phyloP scores from a whole-genome alignment of 1,140 invertebrate species.

The Monomorium pharaonis region DNA sequence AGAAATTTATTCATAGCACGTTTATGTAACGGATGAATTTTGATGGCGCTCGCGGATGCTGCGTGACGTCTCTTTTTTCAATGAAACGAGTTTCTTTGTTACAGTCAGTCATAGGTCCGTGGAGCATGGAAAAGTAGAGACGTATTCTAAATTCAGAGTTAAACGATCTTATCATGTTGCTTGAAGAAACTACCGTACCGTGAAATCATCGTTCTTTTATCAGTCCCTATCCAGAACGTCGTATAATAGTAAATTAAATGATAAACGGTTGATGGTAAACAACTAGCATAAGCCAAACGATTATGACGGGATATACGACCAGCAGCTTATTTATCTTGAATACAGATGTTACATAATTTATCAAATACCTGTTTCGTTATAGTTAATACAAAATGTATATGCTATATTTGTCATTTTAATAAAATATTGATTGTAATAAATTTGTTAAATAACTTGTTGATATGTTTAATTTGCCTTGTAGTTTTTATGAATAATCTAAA shows the following conservation, averaged over 20 bases:
- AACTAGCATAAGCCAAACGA: background rate
- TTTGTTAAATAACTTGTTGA: background rate
- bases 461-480: background rate
- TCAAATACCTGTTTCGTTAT: background rate
- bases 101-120: background rate
- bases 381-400: background rate
- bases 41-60: slow-evolving; percentile 20
- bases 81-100: slow-evolving; percentile 33
- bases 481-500: background rate
- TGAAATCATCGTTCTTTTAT: slow-evolving; percentile 20
- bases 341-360: background rate
- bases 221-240: background rate
- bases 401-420: background rate
- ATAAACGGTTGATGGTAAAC: background rate
- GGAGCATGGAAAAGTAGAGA: background rate
- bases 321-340: background rate
- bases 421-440: background rate
- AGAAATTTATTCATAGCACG: slow-evolving; percentile 51
- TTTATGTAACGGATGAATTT: slow-evolving; percentile 18
- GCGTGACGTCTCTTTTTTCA: slow-evolving; percentile 30
- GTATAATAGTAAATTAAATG: background rate
- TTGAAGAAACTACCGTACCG: background rate
- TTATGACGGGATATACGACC: too few species aligned
- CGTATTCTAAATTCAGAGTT: slow-evolving; percentile 25
- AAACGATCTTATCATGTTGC: slow-evolving; percentile 8